Conservation (phyloP, 2,888 invertebrate genomes). For the Melipona beecheii region DNA sequence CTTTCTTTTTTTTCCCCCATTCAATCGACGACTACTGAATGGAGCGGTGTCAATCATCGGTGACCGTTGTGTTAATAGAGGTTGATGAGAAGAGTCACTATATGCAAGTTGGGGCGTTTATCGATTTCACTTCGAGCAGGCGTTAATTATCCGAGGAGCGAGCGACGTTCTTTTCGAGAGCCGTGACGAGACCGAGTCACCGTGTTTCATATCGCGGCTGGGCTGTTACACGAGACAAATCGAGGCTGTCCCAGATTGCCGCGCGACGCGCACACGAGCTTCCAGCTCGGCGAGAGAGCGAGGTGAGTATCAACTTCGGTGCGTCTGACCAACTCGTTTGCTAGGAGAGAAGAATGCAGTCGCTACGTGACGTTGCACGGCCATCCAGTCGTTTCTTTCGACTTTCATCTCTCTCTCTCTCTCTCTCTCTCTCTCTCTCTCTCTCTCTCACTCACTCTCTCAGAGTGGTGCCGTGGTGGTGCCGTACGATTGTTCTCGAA, state of each 20-base stretch:
- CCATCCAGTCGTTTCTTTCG: neutral
- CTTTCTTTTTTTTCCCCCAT: too few species aligned
- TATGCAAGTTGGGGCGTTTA: neutral
- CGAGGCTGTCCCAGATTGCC: slow-evolving; percentile 50
- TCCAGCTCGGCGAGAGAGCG: neutral
- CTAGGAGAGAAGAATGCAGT: slow-evolving; percentile 2
- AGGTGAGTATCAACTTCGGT: slow-evolving; percentile 25
- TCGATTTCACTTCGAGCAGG: neutral
- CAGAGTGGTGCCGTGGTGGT: too few species aligned
- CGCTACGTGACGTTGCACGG: neutral
- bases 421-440: too few species aligned
- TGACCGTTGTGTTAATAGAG: neutral
- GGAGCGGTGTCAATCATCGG: neutral
- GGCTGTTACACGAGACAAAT: slow-evolving; percentile 43
- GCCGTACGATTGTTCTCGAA: slow-evolving; percentile 1
- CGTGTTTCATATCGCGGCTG: slow-evolving; percentile 38
- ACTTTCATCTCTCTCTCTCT: too few species aligned
- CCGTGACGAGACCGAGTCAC: neutral
- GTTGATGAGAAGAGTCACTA: neutral
- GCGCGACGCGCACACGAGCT: slow-evolving; percentile 13
- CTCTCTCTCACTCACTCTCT: too few species aligned
- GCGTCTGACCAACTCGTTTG: slow-evolving; percentile 21
- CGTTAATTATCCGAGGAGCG: slow-evolving; percentile 5
- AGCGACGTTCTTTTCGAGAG: slow-evolving; percentile 7
- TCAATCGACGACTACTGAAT: too few species aligned